These are phyloP conservation scores for Acheta domesticus DNA, from an alignment of 2,888 invertebrate species.

Conservation along the genomic window DNA sequence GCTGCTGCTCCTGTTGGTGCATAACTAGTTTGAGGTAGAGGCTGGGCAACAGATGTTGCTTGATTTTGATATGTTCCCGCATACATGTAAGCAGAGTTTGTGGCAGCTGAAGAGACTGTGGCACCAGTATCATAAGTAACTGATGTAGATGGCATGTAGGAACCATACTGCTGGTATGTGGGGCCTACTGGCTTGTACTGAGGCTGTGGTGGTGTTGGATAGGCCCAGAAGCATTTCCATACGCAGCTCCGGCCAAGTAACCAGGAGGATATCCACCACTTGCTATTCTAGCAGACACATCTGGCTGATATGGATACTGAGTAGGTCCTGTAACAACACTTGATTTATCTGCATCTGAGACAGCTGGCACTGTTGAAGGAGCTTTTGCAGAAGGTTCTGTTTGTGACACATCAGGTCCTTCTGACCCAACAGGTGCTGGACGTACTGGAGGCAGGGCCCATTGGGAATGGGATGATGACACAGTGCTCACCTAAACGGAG, in stretches of 20 bases:
- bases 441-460: slow-evolving; percentile 56
- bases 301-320: background rate
- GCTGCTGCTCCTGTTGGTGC: background rate
- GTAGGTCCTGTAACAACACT: background rate
- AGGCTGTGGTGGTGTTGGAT: background rate
- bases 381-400: background rate
- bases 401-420: slow-evolving; percentile 47
- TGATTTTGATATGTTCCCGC: background rate
- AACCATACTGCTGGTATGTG: background rate
- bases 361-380: background rate
- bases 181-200: background rate
- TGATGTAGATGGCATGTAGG: background rate
- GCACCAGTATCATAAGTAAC: background rate
- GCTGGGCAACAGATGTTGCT: background rate
- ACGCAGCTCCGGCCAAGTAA: background rate
- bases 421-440: slow-evolving; percentile 71
- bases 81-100: background rate
- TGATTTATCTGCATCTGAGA: background rate
- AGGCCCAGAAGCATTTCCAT: background rate
- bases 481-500: slow-evolving; percentile 25
- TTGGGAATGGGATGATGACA: slow-evolving; percentile 32
- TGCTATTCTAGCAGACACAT: background rate
- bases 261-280: slow-evolving; percentile 19
- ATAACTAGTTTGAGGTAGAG: background rate
- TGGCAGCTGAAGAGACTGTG: background rate